A percentile compares a stretch with the other conserved stretches of the same genome.
phyloP scores from a whole-genome alignment of 2,888 invertebrate species.

The Pollenia angustigena region DNA sequence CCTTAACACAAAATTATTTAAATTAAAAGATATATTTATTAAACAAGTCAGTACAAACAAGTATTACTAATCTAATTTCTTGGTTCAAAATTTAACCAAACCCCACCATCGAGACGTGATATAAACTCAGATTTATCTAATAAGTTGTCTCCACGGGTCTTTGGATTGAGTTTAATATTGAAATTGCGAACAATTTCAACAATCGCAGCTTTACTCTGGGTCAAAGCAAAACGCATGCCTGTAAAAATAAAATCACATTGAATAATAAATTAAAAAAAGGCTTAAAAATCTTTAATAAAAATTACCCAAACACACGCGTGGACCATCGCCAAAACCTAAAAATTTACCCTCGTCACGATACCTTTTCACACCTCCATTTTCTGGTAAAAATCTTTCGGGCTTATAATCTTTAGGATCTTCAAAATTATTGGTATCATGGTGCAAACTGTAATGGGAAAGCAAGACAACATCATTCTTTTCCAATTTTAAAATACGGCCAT shows the following conservation, averaged over 20 bases:
- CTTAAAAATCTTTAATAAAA: background rate
- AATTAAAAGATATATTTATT: no score
- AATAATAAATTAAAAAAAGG: background rate
- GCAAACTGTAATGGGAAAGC: conserved; percentile 77
- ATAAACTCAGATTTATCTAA: conserved; percentile 77
- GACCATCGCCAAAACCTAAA: conserved; percentile 68
- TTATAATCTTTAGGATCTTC: conserved; percentile 78
- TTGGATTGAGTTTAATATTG: conserved; percentile 79
- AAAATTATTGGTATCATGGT: conserved; percentile 78
- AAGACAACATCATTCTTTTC: conserved; percentile 76
- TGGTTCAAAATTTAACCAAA: conserved; percentile 65
- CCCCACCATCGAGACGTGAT: conserved; percentile 60
- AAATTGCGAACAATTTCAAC: conserved; percentile 81
- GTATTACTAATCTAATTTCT: conserved; percentile 35
- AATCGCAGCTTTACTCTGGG: conserved; percentile 81
- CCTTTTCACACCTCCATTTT: conserved; percentile 75
- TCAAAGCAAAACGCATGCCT: conserved; percentile 82
- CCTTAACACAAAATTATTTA: no score
- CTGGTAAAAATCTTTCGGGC: conserved; percentile 77
- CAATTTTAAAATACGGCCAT: conserved; percentile 77
- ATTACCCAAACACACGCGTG: conserved; percentile 65
- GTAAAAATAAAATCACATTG: conserved; percentile 8
- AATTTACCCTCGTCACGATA: conserved; percentile 64
- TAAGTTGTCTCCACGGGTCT: conserved; percentile 79
- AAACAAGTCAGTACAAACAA: background rate